Conservation (phyloP, 2,888 invertebrate species). For the Hirudinaria manillensis region DNA sequence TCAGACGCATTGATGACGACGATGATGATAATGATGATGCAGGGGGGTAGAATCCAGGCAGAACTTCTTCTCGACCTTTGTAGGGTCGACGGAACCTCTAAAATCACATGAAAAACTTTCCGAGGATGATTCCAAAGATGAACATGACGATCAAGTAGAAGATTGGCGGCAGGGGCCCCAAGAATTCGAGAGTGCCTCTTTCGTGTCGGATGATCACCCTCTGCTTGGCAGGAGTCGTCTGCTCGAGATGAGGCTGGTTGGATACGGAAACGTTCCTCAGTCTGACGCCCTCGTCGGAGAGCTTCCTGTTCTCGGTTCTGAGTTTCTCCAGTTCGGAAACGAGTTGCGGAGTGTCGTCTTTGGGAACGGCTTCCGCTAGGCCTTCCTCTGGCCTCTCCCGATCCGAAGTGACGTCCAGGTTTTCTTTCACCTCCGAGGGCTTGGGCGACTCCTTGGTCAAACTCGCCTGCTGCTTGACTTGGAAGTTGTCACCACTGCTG, state of each 20-base stretch:
- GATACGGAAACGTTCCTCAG: background rate
- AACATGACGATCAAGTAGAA: conserved; percentile 28
- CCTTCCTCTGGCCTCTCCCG: background rate
- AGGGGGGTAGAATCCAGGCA: no score
- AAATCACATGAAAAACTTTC: conserved; percentile 26
- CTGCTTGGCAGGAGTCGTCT: background rate
- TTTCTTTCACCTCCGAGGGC: background rate
- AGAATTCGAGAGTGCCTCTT: background rate
- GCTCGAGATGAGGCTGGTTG: background rate
- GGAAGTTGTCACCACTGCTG: background rate
- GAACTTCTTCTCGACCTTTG: no score
- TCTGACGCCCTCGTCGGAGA: conserved; percentile 22
- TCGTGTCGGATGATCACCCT: background rate
- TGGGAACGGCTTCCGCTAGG: no score
- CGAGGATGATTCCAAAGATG: conserved; percentile 29
- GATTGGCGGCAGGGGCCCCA: conserved; percentile 22
- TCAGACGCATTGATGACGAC: no score
- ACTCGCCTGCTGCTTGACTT: background rate
- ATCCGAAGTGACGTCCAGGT: no score
- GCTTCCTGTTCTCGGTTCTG: conserved; percentile 25
- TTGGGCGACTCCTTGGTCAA: background rate
- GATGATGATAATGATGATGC: no score
- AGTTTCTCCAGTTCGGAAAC: conserved; percentile 27
- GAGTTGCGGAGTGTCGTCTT: background rate
- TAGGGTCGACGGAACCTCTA: no score